Base-by-base conservation (phyloP, 2,888 invertebrate genomes). In the Ptycholaimellus sp. region DNA sequence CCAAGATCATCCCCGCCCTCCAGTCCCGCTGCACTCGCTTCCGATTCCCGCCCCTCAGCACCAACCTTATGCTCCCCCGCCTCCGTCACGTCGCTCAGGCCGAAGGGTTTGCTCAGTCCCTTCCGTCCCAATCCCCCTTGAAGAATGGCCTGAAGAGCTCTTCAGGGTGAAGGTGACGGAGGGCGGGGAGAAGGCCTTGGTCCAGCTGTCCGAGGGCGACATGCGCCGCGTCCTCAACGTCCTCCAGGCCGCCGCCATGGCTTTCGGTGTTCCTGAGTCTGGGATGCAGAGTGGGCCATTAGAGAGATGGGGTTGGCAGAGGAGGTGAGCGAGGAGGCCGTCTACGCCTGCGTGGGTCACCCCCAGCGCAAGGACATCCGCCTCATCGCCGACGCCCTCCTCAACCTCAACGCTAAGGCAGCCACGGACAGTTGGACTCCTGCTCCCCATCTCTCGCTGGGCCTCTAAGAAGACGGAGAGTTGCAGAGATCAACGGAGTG, bases 21-120 rank as follows among this genome's bases (percentile, higher is more conserved):
- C 96, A 99, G 63, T 96, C 93, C 13, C 70, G 96, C 49, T 96
- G 93, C 61, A 96, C 90, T 0, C 70, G 85, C 40, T 93, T 93
- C 58, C 70, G 90, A 30, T 93, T 93, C 63, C 87, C 82, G 3
- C 90, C 90, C 2, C 65, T 93, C 3, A 69, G 7, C 9, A 67
- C 73, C 1, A 71, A 72, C 14, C 83, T 87, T 63, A 87, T 99
- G 54, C 53, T 81, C 37, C 90, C 90, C 0, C 66, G 93, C 22
- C 65, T 96, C 16, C 70, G 78, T 45, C 71, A 76, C 54, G 78
- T 99, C 20, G 72, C 81, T n/a, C 14, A 63, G 71, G 39, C 66
- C 72, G 51, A n/a, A n/a, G n/a, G n/a, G n/a, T n/a, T n/a, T n/a
- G n/a, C n/a, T n/a, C n/a, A n/a, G n/a, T n/a, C n/a, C n/a, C n/a